Base-by-base conservation (phyloP, 2,113 vertebrate genomes). In the Eulemur rufifrons region DNA sequence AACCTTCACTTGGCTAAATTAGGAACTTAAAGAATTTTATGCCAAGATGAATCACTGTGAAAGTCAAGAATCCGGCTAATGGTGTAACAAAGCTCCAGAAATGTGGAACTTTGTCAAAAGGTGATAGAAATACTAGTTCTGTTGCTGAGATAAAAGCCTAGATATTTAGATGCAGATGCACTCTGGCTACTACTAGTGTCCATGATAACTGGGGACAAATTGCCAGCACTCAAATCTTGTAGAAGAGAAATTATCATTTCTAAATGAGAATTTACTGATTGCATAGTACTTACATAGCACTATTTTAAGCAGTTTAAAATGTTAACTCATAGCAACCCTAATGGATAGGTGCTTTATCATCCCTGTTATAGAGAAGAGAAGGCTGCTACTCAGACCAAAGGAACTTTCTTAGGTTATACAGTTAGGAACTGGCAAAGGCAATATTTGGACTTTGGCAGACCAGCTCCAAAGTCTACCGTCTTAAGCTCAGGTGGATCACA, bases 401-500 rank as follows among this genome's bases (percentile, higher is more conserved):
- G 18, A 20, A 45, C n/a, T 76, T 29, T 54, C 39, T 86, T 37
- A 50, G n/a, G 34, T 95, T 34, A 3, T 7, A 69, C 1, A 52
- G 15, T 54, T 63, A 66, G 73, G n/a, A 66, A 61, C 45, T 1
- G 5, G 50, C 13, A 11, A 8, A 13, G 39, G n/a, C 8, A 47
- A 1, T 10, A 32, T n/a, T 18, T 66, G 39, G 32, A 76, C 4
- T 20, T 20, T 76, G 68, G 59, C 50, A 68, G 52, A 6, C 66
- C 34, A 21, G 39, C 32, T 23, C 23, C 3, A 0, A 11, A 12
- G 32, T 39, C n/a, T 12, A 0, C 0, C 4, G 18, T 80, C 23
- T 12, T 8, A 34, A 37, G 45, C 18, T 13, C 3, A 0, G 25
- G n/a, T 13, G 27, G 23, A 18, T 15, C 3, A 4, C 2, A 4